Evolutionary conservation across 2,888 invertebrate genomes (phyloP).

Genomic region (Artemia sp.): DNA sequence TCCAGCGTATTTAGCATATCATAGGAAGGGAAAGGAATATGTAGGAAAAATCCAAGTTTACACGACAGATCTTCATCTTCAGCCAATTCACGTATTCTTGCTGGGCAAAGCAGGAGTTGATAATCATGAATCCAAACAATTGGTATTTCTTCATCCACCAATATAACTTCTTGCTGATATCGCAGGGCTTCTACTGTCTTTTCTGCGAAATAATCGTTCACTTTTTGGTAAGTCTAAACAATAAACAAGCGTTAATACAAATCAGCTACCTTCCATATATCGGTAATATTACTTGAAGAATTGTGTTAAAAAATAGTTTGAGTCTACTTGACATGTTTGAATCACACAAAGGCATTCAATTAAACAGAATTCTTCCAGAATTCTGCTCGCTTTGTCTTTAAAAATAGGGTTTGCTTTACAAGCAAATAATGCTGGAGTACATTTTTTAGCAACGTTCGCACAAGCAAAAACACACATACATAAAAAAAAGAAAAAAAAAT

Average conservation of each 20-base stretch:
- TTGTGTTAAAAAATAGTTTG: background rate
- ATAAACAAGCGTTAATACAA: too few species aligned
- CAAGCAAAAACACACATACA: too few species aligned
- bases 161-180: conserved; percentile 29
- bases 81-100: conserved; percentile 34
- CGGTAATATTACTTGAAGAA: background rate
- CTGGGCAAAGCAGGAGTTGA: conserved; percentile 37
- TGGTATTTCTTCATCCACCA: conserved; percentile 29
- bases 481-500: too few species aligned
- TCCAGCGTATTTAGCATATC: conserved; percentile 36
- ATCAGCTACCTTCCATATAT: conserved; percentile 15
- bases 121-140: conserved; percentile 41
- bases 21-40: conserved; percentile 39
- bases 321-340: background rate
- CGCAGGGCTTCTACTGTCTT: conserved; percentile 31
- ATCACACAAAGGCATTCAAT: background rate
- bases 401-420: too few species aligned
- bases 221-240: conserved; percentile 30
- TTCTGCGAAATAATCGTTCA: conserved; percentile 33
- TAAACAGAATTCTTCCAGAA: too few species aligned
- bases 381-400: too few species aligned
- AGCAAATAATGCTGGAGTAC: too few species aligned
- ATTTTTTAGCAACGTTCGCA: too few species aligned
- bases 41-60: conserved; percentile 38
- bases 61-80: conserved; percentile 32